Percentiles rank a stretch among this genome's conserved stretches.
phyloP scores from a whole-genome alignment of 2,888 invertebrate species.

The Epirrita christyi region DNA sequence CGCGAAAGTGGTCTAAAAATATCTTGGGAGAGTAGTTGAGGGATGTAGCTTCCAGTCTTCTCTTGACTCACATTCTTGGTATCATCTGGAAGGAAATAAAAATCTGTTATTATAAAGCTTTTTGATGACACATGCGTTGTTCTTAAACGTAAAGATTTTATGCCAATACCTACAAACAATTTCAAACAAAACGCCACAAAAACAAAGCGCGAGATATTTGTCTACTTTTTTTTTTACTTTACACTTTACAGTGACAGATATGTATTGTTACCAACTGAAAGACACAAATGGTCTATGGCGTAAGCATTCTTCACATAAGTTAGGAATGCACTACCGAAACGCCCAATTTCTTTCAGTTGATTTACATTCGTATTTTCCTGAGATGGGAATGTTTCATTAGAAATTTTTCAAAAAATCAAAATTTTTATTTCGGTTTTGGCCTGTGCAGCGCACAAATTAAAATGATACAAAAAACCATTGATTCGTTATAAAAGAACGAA shows the following conservation, averaged over 20 bases:
- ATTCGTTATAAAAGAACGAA: slow-evolving; percentile 11
- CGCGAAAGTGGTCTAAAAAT: slow-evolving; percentile 37
- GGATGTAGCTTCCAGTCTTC: slow-evolving; percentile 28
- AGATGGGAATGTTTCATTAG: too few species aligned
- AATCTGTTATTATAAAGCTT: slow-evolving; percentile 8
- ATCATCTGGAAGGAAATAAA: slow-evolving; percentile 55
- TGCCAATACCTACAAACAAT: slow-evolving; percentile 24
- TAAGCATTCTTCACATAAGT: neutral
- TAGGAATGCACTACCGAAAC: neutral
- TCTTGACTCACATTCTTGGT: slow-evolving; percentile 58
- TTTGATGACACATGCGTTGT: neutral
- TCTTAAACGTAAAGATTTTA: slow-evolving; percentile 4
- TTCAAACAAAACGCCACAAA: slow-evolving; percentile 36
- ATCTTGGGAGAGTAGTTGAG: slow-evolving; percentile 30
- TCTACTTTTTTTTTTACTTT: neutral
- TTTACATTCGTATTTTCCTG: too few species aligned
- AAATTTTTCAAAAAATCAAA: too few species aligned
- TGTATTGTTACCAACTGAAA: slow-evolving; percentile 28
- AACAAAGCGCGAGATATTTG: slow-evolving; percentile 12
- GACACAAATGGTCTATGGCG: slow-evolving; percentile 3
- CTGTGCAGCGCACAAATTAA: too few species aligned
- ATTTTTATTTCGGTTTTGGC: too few species aligned
- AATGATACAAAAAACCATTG: too few species aligned
- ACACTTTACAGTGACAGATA: slow-evolving; percentile 25
- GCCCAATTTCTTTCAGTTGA: too few species aligned